Percentiles rank a stretch among this genome's conserved stretches.
Evolutionary conservation across 2,797 vertebrate species (phyloP).

Genomic region (Cynodonichthys magdalenae): DNA sequence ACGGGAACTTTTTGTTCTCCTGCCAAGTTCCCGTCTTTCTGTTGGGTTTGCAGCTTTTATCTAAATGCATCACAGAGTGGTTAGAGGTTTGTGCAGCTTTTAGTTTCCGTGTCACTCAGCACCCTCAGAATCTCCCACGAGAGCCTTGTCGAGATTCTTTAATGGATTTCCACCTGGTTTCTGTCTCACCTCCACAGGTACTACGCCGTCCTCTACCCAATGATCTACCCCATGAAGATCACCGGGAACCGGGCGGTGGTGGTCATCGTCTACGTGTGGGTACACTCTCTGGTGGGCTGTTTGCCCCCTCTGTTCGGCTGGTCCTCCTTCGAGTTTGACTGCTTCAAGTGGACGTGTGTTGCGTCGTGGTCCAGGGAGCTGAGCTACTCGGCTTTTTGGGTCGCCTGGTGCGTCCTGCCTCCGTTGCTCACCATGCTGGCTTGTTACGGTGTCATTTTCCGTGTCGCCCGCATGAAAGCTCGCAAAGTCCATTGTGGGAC

Average conservation of each 20-base stretch:
- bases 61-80: slow-evolving; percentile 22
- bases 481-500: slow-evolving; percentile 95
- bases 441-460: slow-evolving; percentile 97
- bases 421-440: slow-evolving; percentile 90
- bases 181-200: slow-evolving; percentile 81
- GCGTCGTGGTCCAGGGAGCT: slow-evolving; percentile 92
- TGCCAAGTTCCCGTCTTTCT: slow-evolving; percentile 18
- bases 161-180: too few species aligned
- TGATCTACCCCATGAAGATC: slow-evolving; percentile 99
- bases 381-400: slow-evolving; percentile 94
- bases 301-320: slow-evolving; percentile 96
- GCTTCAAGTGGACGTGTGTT: slow-evolving; percentile 98
- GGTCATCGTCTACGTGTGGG: slow-evolving; percentile 92
- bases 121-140: slow-evolving; percentile 5
- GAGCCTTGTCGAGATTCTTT: slow-evolving; percentile 5
- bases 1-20: slow-evolving; percentile 43
- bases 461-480: slow-evolving; percentile 94
- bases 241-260: slow-evolving; percentile 93
- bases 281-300: slow-evolving; percentile 93
- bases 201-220: slow-evolving; percentile 97
- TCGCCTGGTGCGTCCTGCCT: slow-evolving; percentile 91
- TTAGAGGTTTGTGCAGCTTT: slow-evolving; percentile 7
- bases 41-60: slow-evolving; percentile 33
- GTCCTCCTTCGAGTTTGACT: slow-evolving; percentile 94
- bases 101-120: slow-evolving; percentile 21